Evolutionary conservation across 2,888 invertebrate species (phyloP).

Genomic region (Trypoxylon attenuatum): DNA sequence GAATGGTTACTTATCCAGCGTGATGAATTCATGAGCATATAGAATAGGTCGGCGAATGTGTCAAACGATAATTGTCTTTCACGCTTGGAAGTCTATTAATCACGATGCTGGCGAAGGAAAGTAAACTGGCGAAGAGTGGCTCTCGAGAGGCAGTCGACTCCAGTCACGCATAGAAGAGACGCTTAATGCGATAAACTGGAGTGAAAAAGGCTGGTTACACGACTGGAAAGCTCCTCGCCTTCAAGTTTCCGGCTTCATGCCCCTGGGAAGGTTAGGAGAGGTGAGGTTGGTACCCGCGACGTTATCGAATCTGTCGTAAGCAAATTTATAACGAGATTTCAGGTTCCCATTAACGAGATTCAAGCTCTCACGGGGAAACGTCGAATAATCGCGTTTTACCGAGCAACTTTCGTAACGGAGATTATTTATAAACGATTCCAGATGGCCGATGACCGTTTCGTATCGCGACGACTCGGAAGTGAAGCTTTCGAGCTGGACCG

Average conservation of each 20-base stretch:
- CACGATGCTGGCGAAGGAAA: not conserved
- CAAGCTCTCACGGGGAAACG: slow-evolving; percentile 21
- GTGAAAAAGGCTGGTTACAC: not conserved
- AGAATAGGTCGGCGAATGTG: not conserved
- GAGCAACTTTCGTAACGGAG: slow-evolving; percentile 35
- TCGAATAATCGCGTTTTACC: slow-evolving; percentile 31
- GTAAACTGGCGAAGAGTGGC: not conserved
- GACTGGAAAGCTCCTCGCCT: not conserved
- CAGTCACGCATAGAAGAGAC: slow-evolving; percentile 21
- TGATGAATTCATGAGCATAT: not conserved
- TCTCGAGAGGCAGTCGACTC: not conserved
- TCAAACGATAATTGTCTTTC: not conserved
- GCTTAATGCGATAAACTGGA: not conserved
- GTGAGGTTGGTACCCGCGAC: slow-evolving; percentile 21
- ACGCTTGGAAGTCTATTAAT: not conserved
- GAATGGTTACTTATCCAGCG: too few relatives aligned
- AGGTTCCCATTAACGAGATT: slow-evolving; percentile 43
- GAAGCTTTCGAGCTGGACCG: not conserved
- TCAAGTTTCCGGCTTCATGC: slow-evolving; percentile 9
- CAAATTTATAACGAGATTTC: slow-evolving; percentile 50
- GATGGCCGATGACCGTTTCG: not conserved
- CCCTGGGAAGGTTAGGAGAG: not conserved
- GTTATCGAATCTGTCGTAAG: slow-evolving; percentile 38
- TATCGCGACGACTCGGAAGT: not conserved
- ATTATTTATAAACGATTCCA: slow-evolving; percentile 44